Base-by-base conservation (phyloP, 2,888 invertebrate species). In the Drosophila stalkeri region DNA sequence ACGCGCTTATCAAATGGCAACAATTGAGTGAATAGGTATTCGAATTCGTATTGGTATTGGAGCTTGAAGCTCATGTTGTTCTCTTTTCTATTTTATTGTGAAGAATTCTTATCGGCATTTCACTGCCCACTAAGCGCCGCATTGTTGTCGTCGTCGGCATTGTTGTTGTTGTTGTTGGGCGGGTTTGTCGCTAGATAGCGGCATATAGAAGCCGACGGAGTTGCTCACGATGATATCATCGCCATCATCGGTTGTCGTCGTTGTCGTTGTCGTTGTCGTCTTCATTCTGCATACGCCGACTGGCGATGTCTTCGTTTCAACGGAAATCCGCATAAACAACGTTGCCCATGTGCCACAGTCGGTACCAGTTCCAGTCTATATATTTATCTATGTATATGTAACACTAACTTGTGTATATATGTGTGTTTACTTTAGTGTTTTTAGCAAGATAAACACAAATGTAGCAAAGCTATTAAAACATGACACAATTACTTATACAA, bases 281-380 rank as follows among this genome's bases (percentile, higher is more conserved):
- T 67, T 81, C 60, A 66, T 62, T 72, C 64, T 81, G 47, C 74
- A 83, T 71, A 77, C 70, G 85, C 67, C 61, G 81, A 69, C 47
- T 66, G 56, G 73, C 70, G 46, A 64, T 71, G 77, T 75, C 75
- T 77, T 61, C 64, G 82, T 69, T 88, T 78, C 80, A 82, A 68
- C 90, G 88, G 91, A 89, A 89, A 90, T 90, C 86, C 88, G 91
- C 90, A 89, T 90, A 87, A 90, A 87, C 89, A 89, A 86, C 61
- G 73, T 67, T 72, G 82, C 52, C 77, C 80, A 78, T 80, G 77
- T 82, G 76, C 76, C 76, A 52, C 49, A 65, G 62, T 68, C 68
- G 39, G 44, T 39, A 56, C 33, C 46, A 75, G 65, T 46, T 35
- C 46, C 23, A 51, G 44, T 56, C 57, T 37, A 18, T 47, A 27